Evolutionary conservation across 1,140 invertebrate species (phyloP).

Genomic region (Drosophila melanica): DNA sequence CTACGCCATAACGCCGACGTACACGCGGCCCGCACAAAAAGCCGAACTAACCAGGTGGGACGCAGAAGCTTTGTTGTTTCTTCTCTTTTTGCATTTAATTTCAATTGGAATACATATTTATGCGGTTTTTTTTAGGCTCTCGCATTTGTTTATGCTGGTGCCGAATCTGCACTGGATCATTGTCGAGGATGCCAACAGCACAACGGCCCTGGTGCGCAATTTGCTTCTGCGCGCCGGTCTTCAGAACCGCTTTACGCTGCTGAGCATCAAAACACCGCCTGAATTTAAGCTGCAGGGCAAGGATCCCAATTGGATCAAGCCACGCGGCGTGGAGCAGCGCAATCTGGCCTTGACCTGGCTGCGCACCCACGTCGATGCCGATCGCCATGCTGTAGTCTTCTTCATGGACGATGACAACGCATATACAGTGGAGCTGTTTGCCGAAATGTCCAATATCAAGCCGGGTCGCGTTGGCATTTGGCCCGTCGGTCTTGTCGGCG

Average conservation of each 20-base stretch:
- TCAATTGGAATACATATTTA: too few species aligned
- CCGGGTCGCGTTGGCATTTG: constrained; percentile 93
- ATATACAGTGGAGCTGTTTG: constrained; percentile 90
- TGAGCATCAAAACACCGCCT: constrained; percentile 85
- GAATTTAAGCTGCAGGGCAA: constrained; percentile 88
- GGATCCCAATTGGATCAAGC: constrained; percentile 95
- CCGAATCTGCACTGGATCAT: constrained; percentile 98
- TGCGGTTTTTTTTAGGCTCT: constrained; percentile 86
- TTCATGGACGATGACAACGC: constrained; percentile 99
- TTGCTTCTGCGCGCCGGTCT: constrained; percentile 89
- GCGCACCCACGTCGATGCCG: constrained; percentile 86
- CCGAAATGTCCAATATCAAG: constrained; percentile 89
- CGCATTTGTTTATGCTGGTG: constrained; percentile 94
- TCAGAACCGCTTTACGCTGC: constrained; percentile 65
- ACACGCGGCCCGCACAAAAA: constrained; percentile 95
- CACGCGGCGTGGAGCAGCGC: constrained; percentile 96
- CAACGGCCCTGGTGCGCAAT: constrained; percentile 91
- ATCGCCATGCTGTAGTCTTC: constrained; percentile 92
- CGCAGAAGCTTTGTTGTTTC: too few species aligned
- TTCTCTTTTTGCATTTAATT: neutral
- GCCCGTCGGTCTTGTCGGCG: constrained; percentile 98
- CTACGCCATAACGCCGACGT: constrained; percentile 97
- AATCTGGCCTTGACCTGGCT: constrained; percentile 96
- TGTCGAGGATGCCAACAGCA: constrained; percentile 93
- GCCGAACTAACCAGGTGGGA: constrained; percentile 94